Conservation (phyloP, 1,140 invertebrate species). For the Hylaeus anthracinus region DNA sequence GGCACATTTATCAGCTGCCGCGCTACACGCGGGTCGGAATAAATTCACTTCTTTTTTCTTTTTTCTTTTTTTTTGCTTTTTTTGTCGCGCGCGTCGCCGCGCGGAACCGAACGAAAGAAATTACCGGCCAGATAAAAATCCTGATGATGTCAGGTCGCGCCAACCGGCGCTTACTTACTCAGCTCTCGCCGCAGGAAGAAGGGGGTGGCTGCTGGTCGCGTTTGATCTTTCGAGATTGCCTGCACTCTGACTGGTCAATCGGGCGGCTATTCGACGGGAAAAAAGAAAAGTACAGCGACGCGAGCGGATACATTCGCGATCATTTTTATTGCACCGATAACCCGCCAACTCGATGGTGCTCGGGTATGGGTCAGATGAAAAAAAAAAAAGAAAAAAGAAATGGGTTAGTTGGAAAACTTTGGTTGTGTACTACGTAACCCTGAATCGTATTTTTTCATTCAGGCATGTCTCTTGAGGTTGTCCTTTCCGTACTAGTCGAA, state of each 20-base stretch:
- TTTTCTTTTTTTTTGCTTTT: too few species aligned
- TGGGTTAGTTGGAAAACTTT: too few species aligned
- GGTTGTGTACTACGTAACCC: too few species aligned
- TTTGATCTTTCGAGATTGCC: conserved; percentile 50
- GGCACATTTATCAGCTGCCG: conserved; percentile 16
- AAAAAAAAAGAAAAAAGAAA: too few species aligned
- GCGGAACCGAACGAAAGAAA: conserved; percentile 46
- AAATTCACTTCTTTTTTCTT: conserved; percentile 34
- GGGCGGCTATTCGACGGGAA: conserved; percentile 34
- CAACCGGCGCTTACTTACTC: conserved; percentile 55
- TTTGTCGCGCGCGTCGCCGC: background rate
- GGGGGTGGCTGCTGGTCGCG: conserved; percentile 8
- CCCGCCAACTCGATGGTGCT: too few species aligned
- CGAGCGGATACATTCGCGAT: conserved; percentile 15
- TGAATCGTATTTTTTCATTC: too few species aligned
- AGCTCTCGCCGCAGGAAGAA: conserved; percentile 39
- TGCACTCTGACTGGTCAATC: conserved; percentile 50
- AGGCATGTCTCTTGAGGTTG: too few species aligned
- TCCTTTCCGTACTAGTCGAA: too few species aligned
- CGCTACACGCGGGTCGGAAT: conserved; percentile 6
- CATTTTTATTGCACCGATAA: too few species aligned
- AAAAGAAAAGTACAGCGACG: conserved; percentile 10
- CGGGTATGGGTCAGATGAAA: too few species aligned
- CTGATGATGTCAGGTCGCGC: conserved; percentile 62
- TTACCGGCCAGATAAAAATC: conserved; percentile 57